Evolutionary conservation across 1,140 invertebrate genomes (phyloP).

Genomic region (Lepidurus packardi): DNA sequence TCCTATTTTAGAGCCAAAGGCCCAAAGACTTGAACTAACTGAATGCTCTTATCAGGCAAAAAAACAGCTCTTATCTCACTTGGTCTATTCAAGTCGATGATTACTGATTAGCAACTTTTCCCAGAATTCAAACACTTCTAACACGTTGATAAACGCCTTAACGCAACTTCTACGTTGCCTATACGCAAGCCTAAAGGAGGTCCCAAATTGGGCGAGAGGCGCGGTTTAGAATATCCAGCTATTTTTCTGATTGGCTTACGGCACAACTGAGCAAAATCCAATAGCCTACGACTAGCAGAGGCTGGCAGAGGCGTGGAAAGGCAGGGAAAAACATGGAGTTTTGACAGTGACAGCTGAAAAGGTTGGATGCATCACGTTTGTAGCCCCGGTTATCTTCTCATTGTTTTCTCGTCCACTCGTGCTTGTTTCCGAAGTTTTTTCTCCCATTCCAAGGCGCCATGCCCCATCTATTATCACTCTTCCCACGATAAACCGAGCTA

Average conservation of each 20-base stretch:
- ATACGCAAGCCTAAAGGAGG: too few relatives aligned
- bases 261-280: too few relatives aligned
- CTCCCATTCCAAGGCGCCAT: neutral
- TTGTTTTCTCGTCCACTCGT: neutral
- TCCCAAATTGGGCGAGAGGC: too few relatives aligned
- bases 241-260: too few relatives aligned
- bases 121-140: neutral
- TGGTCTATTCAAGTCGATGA: neutral
- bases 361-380: neutral
- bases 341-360: neutral
- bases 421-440: neutral
- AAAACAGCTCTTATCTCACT: neutral
- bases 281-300: too few relatives aligned
- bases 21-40: neutral
- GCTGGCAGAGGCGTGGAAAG: too few relatives aligned
- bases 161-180: too few relatives aligned
- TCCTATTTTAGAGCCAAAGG: neutral
- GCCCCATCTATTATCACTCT: neutral
- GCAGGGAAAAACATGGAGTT: neutral
- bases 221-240: too few relatives aligned
- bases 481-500: neutral
- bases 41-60: neutral
- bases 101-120: neutral
- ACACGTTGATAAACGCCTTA: too few relatives aligned
- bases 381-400: neutral